phyloP scores from a whole-genome alignment of 1,140 invertebrate genomes.

The Drosophila sulfurigaster region DNA sequence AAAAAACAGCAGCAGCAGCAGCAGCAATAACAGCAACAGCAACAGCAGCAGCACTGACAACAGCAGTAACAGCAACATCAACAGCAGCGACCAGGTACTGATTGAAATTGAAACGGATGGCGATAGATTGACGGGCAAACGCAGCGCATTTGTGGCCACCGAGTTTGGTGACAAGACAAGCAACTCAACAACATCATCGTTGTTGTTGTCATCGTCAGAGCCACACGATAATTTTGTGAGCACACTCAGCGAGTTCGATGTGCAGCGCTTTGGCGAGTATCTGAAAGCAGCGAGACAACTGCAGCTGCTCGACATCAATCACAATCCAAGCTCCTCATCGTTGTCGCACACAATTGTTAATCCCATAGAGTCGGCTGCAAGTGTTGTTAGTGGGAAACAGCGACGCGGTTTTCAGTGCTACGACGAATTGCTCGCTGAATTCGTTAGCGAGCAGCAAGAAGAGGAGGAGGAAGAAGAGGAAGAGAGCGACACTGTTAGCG shows the following conservation, averaged over 20 bases:
- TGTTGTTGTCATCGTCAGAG: background rate
- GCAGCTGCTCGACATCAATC: constrained; percentile 54
- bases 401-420: constrained; percentile 65
- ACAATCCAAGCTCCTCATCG: constrained; percentile 5
- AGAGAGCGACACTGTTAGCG: constrained; percentile 26
- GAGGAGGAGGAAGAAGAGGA: constrained; percentile 22
- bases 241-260: constrained; percentile 74
- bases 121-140: constrained; percentile 4
- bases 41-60: background rate
- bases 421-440: constrained; percentile 77
- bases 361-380: background rate
- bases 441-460: constrained; percentile 71
- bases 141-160: constrained; percentile 65
- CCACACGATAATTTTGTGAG: constrained; percentile 40
- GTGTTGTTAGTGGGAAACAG: constrained; percentile 28
- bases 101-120: constrained; percentile 71
- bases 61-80: constrained; percentile 5
- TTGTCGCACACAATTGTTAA: background rate
- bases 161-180: constrained; percentile 16
- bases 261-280: constrained; percentile 71
- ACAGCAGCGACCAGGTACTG: constrained; percentile 54
- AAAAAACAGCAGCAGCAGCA: constrained; percentile 18
- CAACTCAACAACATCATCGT: background rate
- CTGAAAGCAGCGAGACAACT: constrained; percentile 65
- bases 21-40: background rate